A percentile compares a stretch with the other conserved stretches of the same genome.
These are phyloP conservation scores for Pipistrellus nathusii DNA, from an alignment of 2,797 vertebrate genomes.

Conservation along the genomic window DNA sequence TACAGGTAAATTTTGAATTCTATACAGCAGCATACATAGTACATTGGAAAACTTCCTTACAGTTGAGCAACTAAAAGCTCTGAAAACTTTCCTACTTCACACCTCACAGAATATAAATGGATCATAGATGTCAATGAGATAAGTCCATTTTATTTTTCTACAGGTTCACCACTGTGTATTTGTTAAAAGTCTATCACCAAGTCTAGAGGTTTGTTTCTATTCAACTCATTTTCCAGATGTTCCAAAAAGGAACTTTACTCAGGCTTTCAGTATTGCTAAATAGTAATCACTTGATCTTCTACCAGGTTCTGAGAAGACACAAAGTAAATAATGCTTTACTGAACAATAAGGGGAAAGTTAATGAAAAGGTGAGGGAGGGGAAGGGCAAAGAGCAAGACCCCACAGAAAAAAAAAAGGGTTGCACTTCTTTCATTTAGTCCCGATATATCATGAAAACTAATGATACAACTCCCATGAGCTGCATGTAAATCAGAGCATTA, in stretches of 20 bases:
- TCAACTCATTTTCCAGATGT: conserved; percentile 64
- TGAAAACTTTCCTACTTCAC: conserved; percentile 62
- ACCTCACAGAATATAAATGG: conserved; percentile 73
- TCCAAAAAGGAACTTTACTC: conserved; percentile 72
- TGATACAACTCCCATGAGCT: conserved; percentile 79
- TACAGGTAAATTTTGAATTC: conserved; percentile 62
- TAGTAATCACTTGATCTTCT: conserved; percentile 79
- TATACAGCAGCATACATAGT: conserved; percentile 36
- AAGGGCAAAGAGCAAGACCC: conserved; percentile 74
- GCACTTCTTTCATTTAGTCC: conserved; percentile 81
- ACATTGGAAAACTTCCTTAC: conserved; percentile 69
- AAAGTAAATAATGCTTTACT: conserved; percentile 79
- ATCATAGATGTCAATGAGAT: conserved; percentile 72
- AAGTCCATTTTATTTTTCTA: conserved; percentile 80
- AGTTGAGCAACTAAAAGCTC: conserved; percentile 45
- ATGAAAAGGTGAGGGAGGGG: conserved; percentile 77
- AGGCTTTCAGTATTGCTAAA: conserved; percentile 65
- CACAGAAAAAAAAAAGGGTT: conserved; percentile 64
- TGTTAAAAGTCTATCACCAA: conserved; percentile 74
- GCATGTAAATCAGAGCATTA: conserved; percentile 88
- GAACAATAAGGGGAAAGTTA: conserved; percentile 79
- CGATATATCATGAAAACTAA: conserved; percentile 85
- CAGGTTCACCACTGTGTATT: conserved; percentile 57
- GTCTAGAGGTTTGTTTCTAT: conserved; percentile 63
- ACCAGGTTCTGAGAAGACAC: conserved; percentile 50